phyloP scores from a whole-genome alignment of 2,888 invertebrate species.

The Agonum fuliginosum region DNA sequence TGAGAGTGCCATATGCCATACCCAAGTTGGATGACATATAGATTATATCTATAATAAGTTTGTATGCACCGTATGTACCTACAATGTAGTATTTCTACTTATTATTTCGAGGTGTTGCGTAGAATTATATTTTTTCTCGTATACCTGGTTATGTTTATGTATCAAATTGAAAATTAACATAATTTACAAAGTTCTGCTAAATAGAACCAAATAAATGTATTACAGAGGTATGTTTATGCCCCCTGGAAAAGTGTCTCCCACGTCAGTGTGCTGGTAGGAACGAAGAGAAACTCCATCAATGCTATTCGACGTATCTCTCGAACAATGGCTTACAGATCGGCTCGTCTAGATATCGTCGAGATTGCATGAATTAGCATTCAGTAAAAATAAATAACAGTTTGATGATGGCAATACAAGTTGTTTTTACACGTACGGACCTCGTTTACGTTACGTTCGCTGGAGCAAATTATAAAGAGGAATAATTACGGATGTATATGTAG shows the following conservation, averaged over 20 bases:
- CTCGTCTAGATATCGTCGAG: slow-evolving; percentile 67
- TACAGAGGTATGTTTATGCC: neutral
- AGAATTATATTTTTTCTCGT: too few species aligned
- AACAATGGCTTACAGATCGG: slow-evolving; percentile 68
- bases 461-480: slow-evolving; percentile 55
- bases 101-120: too few species aligned
- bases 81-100: too few species aligned
- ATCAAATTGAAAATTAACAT: too few species aligned
- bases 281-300: slow-evolving; percentile 65
- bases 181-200: neutral
- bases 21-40: too few species aligned
- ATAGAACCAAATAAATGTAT: neutral
- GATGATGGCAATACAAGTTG: slow-evolving; percentile 60
- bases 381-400: slow-evolving; percentile 68
- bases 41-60: too few species aligned
- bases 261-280: slow-evolving; percentile 1
- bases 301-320: slow-evolving; percentile 70
- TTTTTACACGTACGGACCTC: slow-evolving; percentile 54
- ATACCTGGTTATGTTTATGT: too few species aligned
- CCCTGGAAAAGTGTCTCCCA: neutral
- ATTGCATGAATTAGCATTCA: slow-evolving; percentile 69
- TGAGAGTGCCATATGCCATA: too few species aligned
- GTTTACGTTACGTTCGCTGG: slow-evolving; percentile 50
- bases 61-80: too few species aligned
- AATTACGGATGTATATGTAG: slow-evolving; percentile 43